Evolutionary conservation across 1,140 invertebrate species (phyloP), one percentile per base, ranked within the genome.

Genomic region (Bathynomus jamesi): DNA sequence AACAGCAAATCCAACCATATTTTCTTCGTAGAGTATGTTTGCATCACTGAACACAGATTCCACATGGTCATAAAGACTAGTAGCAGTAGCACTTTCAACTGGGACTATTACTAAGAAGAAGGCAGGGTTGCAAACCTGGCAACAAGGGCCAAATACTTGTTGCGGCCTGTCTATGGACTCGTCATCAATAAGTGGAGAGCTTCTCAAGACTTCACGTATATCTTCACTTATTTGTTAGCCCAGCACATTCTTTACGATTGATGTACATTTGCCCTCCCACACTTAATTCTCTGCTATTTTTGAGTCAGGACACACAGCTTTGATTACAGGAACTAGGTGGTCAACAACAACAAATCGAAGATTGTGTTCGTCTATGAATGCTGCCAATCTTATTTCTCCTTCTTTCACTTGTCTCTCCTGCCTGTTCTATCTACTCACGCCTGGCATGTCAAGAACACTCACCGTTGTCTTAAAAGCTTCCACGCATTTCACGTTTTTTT

Each of bases 1-100:
- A 69, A 66, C 46, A 65, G 64, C 70, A 67, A 76, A 77, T 5
- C 74, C 74, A 10, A 77, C 29, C 60, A 73, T 66, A 53, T 74
- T 73, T 53, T 53, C 31, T 24, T 64, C 24, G 62, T 24, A 10
- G 10, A 10, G 62, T 11, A 64, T 24, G 24, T 10, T 10, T 53
- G 11, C 21, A 13, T 53, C 46, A 53, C 11, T 53, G 46, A 53
- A 53, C 11, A 53, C 46, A 13, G 11, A 13, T 53, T 53, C 21
- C 11, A 53, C 21, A 13, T 53, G 10, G 13, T 72, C 40, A 11
- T 67, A 2, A 27, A 67, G 7, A 29, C 65, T 60, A 2, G 64
- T 63, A 31, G 65, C 30, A 61, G 8, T 60, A 27, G 65, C 31
- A 72, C 32, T 67, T 32, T 60, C 32, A 27, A 69, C 24, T 4